Conservation (phyloP, 2,113 vertebrate species). For the Actenoides lindsayi region DNA sequence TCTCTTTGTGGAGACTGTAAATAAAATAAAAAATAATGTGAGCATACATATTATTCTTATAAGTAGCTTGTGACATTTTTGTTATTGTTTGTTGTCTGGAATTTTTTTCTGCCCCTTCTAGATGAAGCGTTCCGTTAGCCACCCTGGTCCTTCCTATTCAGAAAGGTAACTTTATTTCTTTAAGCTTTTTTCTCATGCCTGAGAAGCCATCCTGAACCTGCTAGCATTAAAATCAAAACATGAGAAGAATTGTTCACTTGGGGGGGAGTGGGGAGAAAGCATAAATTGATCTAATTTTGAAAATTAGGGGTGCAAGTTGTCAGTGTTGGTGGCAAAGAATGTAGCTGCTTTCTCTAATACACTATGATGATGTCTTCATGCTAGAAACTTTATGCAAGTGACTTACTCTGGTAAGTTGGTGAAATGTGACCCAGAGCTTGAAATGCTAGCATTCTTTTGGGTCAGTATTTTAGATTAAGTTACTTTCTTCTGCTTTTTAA, state of each 20-base stretch:
- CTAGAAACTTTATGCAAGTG: background rate
- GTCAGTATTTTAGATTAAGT: background rate
- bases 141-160: constrained; percentile 56
- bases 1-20: background rate
- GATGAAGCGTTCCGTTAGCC: constrained; percentile 64
- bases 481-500: background rate
- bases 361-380: background rate
- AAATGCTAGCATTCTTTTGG: background rate
- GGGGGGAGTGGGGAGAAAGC: no score
- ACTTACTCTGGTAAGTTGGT: background rate
- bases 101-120: background rate
- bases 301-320: background rate
- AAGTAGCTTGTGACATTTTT: constrained; percentile 25
- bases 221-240: background rate
- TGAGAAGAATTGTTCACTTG: background rate
- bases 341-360: background rate
- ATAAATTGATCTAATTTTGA: background rate
- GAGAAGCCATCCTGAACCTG: background rate
- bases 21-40: background rate
- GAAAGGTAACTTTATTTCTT: constrained; percentile 48
- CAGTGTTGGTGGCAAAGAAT: background rate
- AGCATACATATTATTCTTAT: background rate
- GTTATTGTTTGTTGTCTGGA: background rate
- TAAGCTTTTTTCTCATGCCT: background rate
- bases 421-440: background rate